Base-by-base conservation (phyloP, 2,797 vertebrate species). In the Sebastes taczanowskii region DNA sequence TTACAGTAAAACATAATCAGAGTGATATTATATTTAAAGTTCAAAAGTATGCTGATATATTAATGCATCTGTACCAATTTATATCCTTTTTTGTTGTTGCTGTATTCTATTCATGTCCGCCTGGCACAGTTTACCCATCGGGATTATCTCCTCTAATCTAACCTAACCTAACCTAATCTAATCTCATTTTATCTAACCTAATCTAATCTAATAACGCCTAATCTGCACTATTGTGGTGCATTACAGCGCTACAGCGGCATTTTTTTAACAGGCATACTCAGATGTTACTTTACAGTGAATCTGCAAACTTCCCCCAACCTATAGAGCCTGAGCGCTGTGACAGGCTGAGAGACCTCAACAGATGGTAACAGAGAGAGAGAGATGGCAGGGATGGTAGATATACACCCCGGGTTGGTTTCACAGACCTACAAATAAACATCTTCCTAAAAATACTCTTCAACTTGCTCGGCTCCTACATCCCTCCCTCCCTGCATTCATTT, bases 351-450 rank as follows among this genome's bases (percentile, higher is more conserved):
- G 91, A 92, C 86, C 84, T 92, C 77, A 82, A 95, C 91, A 94
- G 94, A 94, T 94, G 94, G 91, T 67, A 35, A 66, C 62, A 74
- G 30, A 32, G 30, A 74, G 32, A 34, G 83, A 74, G 79, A 63
- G 82, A 88, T 86, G 91, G 89, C 86, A 81, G 66, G 84, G 85
- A 86, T 88, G 89, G 89, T 94, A 92, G 92, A 92, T 90, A 88
- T 91, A 92, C 85, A 92, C 86, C 93, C 88, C 87, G 92, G 92
- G 86, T 95, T 94, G 91, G 95, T 95, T 96, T 96, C 94, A 94
- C 90, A 83, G 89, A 86, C 91, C 95, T 91, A 88, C 92, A 95
- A 96, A 96, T 96, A 96, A 95, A 95, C 94, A 89, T 94, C 91
- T 86, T 84, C 84, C 95, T 96, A 96, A 94, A 96, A 95, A 96